These are phyloP conservation scores for Sapayoa aenigma DNA, from an alignment of 2,113 vertebrate species.

Conservation along the genomic window DNA sequence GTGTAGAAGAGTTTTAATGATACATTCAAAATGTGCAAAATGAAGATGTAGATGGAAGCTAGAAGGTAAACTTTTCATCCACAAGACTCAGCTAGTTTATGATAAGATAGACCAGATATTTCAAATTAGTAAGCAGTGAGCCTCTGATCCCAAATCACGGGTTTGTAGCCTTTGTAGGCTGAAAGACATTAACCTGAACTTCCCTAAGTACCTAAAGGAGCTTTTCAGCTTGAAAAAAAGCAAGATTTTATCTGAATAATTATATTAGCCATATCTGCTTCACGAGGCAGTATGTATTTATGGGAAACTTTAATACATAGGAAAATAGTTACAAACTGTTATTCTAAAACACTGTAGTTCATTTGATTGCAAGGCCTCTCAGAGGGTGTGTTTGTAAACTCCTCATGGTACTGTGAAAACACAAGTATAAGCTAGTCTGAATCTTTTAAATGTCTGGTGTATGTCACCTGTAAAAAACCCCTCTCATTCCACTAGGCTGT, in stretches of 20 bases:
- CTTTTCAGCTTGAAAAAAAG: not conserved
- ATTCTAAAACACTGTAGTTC: not conserved
- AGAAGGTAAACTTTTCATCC: not conserved
- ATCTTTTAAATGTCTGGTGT: not conserved
- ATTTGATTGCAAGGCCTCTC: not conserved
- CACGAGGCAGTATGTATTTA: not conserved
- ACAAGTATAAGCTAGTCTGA: not conserved
- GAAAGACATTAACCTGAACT: not conserved
- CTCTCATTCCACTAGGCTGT: not conserved
- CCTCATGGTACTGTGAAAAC: not conserved
- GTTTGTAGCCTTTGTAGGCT: not conserved
- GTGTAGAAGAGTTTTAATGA: not conserved
- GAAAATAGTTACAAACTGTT: not conserved
- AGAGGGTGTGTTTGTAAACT: not conserved
- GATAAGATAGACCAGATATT: not conserved
- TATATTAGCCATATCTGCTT: not conserved
- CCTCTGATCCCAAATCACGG: not conserved
- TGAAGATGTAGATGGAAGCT: not conserved
- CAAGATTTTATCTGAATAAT: not conserved
- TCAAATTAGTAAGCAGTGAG: not conserved
- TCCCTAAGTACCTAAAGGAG: not conserved
- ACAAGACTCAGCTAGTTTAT: not conserved
- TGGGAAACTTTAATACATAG: not conserved
- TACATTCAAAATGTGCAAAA: not conserved
- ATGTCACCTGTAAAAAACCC: not conserved